phyloP scores from a whole-genome alignment of 2,888 invertebrate genomes.

The Perithous albicinctus region DNA sequence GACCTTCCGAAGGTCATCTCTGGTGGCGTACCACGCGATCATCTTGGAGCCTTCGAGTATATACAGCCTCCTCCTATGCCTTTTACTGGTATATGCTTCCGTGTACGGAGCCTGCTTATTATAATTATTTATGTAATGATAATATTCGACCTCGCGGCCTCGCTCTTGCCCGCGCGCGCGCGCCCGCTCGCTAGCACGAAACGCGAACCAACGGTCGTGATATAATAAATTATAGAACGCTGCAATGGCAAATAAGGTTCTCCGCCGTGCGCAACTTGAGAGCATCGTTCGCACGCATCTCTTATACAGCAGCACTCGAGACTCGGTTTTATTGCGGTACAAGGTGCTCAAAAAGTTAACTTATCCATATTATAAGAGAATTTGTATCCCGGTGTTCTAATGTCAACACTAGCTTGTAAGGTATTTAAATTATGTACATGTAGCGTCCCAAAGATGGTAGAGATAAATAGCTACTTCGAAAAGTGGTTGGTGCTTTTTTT shows the following conservation, averaged over 20 bases:
- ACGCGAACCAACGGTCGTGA: constrained; percentile 54
- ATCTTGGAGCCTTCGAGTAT: constrained; percentile 22
- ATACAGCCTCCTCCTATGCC: constrained; percentile 28
- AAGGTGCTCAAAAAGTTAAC: constrained; percentile 5
- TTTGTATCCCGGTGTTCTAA: constrained; percentile 9
- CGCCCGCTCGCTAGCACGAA: constrained; percentile 23
- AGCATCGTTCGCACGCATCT: constrained; percentile 57
- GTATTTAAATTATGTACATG: background rate
- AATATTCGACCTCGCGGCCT: constrained; percentile 69
- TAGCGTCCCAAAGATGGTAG: background rate
- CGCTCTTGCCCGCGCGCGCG: constrained; percentile 32
- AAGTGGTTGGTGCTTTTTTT: too few species aligned
- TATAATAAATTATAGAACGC: constrained; percentile 64
- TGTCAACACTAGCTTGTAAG: constrained; percentile 14
- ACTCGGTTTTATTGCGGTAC: background rate
- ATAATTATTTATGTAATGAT: constrained; percentile 73
- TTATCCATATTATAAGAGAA: background rate
- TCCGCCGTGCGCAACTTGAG: constrained; percentile 3
- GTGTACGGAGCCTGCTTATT: constrained; percentile 73
- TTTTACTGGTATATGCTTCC: constrained; percentile 74
- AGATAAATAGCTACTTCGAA: too few species aligned
- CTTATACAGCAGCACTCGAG: background rate
- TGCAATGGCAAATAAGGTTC: constrained; percentile 48
- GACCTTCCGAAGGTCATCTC: constrained; percentile 80
- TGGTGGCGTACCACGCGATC: constrained; percentile 69